These are phyloP conservation scores for Sinella curviseta DNA, from an alignment of 1,140 invertebrate species.

Conservation along the genomic window DNA sequence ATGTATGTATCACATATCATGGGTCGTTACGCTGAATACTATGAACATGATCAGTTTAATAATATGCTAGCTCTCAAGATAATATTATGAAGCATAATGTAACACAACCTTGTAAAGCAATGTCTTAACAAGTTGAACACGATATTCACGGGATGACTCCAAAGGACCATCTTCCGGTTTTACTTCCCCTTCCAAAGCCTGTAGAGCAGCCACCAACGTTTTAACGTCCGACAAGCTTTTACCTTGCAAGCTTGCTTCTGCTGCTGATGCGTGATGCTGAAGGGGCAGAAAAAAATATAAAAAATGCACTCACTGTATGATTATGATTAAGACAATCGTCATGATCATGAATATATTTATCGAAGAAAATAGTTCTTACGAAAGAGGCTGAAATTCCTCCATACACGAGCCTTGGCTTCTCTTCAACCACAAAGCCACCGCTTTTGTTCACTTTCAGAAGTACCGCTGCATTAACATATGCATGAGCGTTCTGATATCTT, in stretches of 20 bases:
- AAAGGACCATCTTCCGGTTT: constrained; percentile 64
- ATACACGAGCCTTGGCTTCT: constrained; percentile 62
- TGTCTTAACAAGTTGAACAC: constrained; percentile 65
- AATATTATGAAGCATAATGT: neutral
- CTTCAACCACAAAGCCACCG: constrained; percentile 53
- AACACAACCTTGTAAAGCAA: constrained; percentile 72
- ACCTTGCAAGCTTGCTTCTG: constrained; percentile 66
- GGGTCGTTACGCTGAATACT: no score
- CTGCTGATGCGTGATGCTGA: constrained; percentile 65
- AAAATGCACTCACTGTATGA: no score
- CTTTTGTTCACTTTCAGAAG: constrained; percentile 62
- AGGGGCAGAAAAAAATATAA: no score
- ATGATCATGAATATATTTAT: neutral
- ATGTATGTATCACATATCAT: no score
- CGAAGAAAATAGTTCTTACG: constrained; percentile 52
- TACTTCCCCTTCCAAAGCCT: constrained; percentile 63
- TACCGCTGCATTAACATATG: constrained; percentile 79
- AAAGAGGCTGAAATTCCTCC: constrained; percentile 71
- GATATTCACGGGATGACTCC: constrained; percentile 65
- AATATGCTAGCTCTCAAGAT: neutral
- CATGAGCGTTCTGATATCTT: constrained; percentile 76
- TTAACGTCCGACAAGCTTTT: constrained; percentile 58
- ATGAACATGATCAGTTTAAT: neutral
- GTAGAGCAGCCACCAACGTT: constrained; percentile 63
- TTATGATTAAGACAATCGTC: neutral